Base-by-base conservation (phyloP, 2,113 vertebrate genomes). In the Brachyhypopomus gauderio region DNA sequence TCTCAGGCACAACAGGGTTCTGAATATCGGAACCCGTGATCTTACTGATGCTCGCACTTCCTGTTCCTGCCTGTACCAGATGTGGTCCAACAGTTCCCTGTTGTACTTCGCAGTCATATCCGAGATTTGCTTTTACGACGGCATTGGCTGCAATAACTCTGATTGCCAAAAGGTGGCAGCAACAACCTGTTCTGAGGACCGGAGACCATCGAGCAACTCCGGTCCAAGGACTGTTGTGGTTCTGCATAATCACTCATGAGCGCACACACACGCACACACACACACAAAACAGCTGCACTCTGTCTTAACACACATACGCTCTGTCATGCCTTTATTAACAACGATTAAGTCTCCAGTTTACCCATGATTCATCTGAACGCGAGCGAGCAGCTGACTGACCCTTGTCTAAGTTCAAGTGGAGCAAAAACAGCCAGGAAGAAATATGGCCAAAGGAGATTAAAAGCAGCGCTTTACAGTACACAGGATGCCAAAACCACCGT, bases 161-260 rank as follows among this genome's bases (percentile, higher is more conserved):
- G 62, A 7, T 2, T 19, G n/a, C 87, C 89, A 87, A 8, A 22
- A 88, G 91, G 74, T 83, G 89, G 84, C 78, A 76, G 45, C 45
- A 25, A 3, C 81, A 41, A 41, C 30, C 8, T 60, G 56, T 58
- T 25, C 76, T 59, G 63, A 6, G 30, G 16, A 58, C 19, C 19
- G 20, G 23, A 48, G 6, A 52, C 22, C 6, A 2, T 5, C 34
- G 6, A 6, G 8, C 17, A 20, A 45, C 17, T 7, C 16, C 56
- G 36, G 1, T 25, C 8, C 1, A 12, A 11, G 27, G 0, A 22
- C 55, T 59, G 6, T 5, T 69, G 4, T 12, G 56, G 63, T 63
- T 25, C 0, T 72, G 34, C 41, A 36, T 52, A 64, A 17, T 36
- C 67, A 58, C 45, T 19, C 72, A 75, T 19, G 41, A 63, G 67